phyloP scores from a whole-genome alignment of 2,113 vertebrate species.

The Cheirogaleus medius region DNA sequence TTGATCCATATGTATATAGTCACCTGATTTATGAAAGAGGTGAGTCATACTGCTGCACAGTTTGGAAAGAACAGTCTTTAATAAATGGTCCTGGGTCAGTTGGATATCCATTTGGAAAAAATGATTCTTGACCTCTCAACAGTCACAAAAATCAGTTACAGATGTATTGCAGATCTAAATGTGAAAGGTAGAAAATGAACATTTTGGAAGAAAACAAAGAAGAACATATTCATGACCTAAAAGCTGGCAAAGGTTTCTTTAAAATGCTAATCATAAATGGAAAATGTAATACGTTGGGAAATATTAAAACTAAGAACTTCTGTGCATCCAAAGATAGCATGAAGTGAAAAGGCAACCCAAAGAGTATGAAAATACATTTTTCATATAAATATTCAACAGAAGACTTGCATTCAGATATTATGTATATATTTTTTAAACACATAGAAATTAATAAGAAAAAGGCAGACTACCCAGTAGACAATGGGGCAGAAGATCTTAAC shows the following conservation, averaged over 20 bases:
- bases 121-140: conserved; percentile 16
- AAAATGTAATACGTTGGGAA: conserved; percentile 9
- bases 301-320: conserved; percentile 45
- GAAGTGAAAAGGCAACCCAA: background rate
- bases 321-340: background rate
- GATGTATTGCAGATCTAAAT: background rate
- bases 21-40: background rate
- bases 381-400: conserved; percentile 13
- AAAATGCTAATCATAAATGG: conserved; percentile 20
- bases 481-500: background rate
- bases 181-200: conserved; percentile 12
- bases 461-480: background rate
- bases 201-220: conserved; percentile 20
- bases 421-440: background rate
- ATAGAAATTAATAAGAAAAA: conserved; percentile 6
- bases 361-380: background rate
- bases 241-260: conserved; percentile 38
- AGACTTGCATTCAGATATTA: background rate
- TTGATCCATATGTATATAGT: background rate
- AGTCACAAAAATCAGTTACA: conserved; percentile 45
- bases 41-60: background rate
- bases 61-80: background rate
- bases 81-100: background rate
- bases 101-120: conserved; percentile 42
- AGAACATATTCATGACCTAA: background rate